Percentiles rank a stretch among this genome's conserved stretches.
These are phyloP conservation scores for Cetoscarus ocellatus DNA, from an alignment of 2,797 vertebrate species.

Conservation along the genomic window DNA sequence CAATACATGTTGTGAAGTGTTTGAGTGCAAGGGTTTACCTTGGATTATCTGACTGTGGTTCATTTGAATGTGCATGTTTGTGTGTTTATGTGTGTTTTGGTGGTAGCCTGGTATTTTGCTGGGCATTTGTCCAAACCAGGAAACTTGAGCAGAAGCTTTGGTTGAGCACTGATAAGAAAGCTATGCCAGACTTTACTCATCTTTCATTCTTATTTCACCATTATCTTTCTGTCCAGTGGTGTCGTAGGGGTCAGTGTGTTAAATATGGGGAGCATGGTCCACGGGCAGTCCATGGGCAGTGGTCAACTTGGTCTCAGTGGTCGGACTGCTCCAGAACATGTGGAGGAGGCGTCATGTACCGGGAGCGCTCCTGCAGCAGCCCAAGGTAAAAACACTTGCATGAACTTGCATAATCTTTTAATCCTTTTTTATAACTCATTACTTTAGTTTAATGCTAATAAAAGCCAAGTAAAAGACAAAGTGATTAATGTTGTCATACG, in stretches of 20 bases:
- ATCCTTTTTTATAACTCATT: conserved; percentile 6
- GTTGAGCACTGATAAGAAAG: conserved; percentile 45
- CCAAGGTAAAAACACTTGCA: conserved; percentile 87
- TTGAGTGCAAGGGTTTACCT: conserved; percentile 55
- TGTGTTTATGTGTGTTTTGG: conserved; percentile 40
- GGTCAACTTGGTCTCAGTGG: conserved; percentile 95
- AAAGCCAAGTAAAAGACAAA: conserved; percentile 52
- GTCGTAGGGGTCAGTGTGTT: conserved; percentile 95
- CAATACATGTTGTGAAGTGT: conserved; percentile 65
- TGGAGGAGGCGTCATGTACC: conserved; percentile 91
- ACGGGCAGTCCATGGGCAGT: conserved; percentile 91
- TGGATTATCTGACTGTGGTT: conserved; percentile 40
- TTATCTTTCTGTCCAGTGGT: conserved; percentile 87
- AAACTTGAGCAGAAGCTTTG: conserved; percentile 38
- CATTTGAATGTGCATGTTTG: conserved; percentile 10
- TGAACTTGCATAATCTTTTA: conserved; percentile 6
- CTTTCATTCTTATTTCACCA: conserved; percentile 25
- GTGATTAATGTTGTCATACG: conserved; percentile 52
- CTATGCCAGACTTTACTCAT: conserved; percentile 26
- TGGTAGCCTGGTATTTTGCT: conserved; percentile 70
- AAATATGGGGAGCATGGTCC: conserved; percentile 93
- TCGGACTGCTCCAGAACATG: conserved; percentile 94
- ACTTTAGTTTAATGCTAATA: conserved; percentile 31
- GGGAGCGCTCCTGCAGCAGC: conserved; percentile 93
- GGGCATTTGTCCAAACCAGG: conserved; percentile 69